A percentile compares a stretch with the other conserved stretches of the same genome.
phyloP scores from a whole-genome alignment of 2,888 invertebrate genomes.

The Ichneumoninae sp. region DNA sequence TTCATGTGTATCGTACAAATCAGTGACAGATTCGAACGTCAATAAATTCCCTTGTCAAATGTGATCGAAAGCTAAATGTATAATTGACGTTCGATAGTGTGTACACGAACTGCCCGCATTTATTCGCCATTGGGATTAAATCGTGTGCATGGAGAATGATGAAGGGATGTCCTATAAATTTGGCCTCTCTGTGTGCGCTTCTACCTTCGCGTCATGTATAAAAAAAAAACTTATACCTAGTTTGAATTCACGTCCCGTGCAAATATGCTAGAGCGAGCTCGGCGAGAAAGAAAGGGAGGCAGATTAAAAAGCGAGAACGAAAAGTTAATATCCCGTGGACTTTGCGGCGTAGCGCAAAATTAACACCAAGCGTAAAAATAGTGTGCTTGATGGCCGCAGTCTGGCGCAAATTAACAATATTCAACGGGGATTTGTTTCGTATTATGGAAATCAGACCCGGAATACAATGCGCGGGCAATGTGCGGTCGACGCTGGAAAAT shows the following conservation, averaged over 20 bases:
- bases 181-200: not conserved
- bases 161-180: slow-evolving; percentile 31
- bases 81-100: slow-evolving; percentile 46
- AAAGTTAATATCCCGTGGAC: slow-evolving; percentile 1
- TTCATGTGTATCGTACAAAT: slow-evolving; percentile 30
- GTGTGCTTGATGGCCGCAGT: slow-evolving; percentile 9
- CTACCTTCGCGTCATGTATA: not conserved
- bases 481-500: slow-evolving; percentile 50
- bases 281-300: not conserved
- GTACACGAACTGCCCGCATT: slow-evolving; percentile 36
- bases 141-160: slow-evolving; percentile 17
- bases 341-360: not conserved
- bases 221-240: not conserved
- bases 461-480: slow-evolving; percentile 36
- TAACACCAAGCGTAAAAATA: slow-evolving; percentile 12
- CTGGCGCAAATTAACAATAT: slow-evolving; percentile 60
- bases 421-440: slow-evolving; percentile 56
- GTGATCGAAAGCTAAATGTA: slow-evolving; percentile 28
- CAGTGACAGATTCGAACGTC: slow-evolving; percentile 46
- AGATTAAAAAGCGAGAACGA: not conserved
- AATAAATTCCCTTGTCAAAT: slow-evolving; percentile 67
- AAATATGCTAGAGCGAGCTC: slow-evolving; percentile 6
- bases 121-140: slow-evolving; percentile 38
- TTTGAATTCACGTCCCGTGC: slow-evolving; percentile 5
- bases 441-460: slow-evolving; percentile 57